These are phyloP conservation scores for Rhineura floridana DNA, from an alignment of 2,113 vertebrate species.

Conservation along the genomic window DNA sequence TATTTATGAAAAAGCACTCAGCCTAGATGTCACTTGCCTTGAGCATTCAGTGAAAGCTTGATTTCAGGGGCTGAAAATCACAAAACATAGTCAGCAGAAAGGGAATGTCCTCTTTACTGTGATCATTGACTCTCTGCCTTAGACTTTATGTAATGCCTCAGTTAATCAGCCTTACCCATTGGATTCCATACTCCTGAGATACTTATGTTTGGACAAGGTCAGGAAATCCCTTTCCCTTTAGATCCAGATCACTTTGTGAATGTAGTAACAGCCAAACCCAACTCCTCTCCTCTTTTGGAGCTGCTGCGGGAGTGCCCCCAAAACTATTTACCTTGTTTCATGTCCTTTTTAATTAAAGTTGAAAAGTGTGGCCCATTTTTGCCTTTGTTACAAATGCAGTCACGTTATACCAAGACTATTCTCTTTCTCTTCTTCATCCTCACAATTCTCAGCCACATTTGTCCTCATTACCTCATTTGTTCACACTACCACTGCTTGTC, in stretches of 20 bases:
- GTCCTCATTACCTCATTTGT: no score
- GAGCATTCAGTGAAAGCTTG: constrained; percentile 19
- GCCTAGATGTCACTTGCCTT: constrained; percentile 48
- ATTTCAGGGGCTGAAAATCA: constrained; percentile 45
- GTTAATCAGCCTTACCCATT: constrained; percentile 66
- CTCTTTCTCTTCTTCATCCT: neutral
- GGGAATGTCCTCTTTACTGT: constrained; percentile 1
- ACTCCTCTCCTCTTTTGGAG: constrained; percentile 32
- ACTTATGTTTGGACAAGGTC: constrained; percentile 78
- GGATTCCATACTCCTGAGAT: constrained; percentile 73
- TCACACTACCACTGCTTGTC: no score
- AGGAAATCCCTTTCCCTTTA: constrained; percentile 72
- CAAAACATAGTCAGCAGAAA: neutral
- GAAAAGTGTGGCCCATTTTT: neutral
- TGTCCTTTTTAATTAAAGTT: neutral
- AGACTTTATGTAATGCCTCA: constrained; percentile 70
- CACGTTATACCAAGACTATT: neutral
- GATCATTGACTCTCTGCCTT: constrained; percentile 39
- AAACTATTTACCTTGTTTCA: neutral
- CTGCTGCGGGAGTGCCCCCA: neutral
- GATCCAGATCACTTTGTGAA: constrained; percentile 61
- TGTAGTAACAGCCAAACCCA: constrained; percentile 14
- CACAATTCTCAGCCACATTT: neutral
- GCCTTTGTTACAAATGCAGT: neutral
- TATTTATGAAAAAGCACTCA: constrained; percentile 69